Evolutionary conservation across 2,888 invertebrate genomes (phyloP).

Genomic region (Folsomia candida): DNA sequence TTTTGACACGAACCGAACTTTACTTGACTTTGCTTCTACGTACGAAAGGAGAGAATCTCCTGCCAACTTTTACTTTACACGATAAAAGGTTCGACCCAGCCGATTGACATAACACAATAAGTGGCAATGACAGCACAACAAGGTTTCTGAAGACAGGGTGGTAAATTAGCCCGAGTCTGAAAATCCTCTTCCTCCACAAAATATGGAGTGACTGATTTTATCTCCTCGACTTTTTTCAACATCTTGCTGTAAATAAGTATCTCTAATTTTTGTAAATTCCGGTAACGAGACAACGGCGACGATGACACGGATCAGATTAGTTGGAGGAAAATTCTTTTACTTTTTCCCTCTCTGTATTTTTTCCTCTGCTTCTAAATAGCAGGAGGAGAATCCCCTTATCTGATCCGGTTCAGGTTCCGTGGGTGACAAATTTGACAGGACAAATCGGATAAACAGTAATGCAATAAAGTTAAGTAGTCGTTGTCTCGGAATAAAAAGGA

Average conservation of each 20-base stretch:
- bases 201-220: background rate
- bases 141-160: background rate
- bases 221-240: background rate
- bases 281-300: background rate
- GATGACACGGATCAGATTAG: background rate
- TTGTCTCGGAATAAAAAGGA: background rate
- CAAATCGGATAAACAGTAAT: slow-evolving; percentile 24
- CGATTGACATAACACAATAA: slow-evolving; percentile 14
- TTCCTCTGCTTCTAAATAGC: too few species aligned
- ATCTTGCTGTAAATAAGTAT: too few species aligned
- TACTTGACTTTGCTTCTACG: too few species aligned
- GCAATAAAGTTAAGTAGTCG: slow-evolving; percentile 13
- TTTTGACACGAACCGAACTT: too few species aligned
- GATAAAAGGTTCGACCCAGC: background rate
- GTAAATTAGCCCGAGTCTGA: too few species aligned
- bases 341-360: background rate
- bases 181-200: too few species aligned
- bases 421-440: slow-evolving; percentile 21
- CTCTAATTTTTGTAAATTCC: background rate
- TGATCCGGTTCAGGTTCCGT: slow-evolving; percentile 4
- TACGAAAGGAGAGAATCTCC: too few species aligned
- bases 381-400: slow-evolving; percentile 2
- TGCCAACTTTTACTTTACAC: too few species aligned
- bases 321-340: background rate
- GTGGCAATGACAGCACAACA: slow-evolving; percentile 6